These are phyloP conservation scores for Reticulitermes lucifugus DNA, from an alignment of 2,888 invertebrate species.

Conservation along the genomic window DNA sequence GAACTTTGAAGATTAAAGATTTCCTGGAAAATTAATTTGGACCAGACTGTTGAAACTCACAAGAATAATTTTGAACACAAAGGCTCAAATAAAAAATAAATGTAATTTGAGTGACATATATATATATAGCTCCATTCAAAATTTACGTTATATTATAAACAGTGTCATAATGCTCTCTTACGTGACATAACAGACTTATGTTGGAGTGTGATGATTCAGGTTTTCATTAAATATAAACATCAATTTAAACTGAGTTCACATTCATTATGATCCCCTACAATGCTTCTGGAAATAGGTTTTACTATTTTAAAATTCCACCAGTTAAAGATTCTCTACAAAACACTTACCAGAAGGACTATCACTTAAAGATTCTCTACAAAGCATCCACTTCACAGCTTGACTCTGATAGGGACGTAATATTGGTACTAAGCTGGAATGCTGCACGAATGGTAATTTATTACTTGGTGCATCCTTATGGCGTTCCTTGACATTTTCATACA, in stretches of 20 bases:
- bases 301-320: background rate
- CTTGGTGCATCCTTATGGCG: constrained; percentile 36
- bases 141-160: background rate
- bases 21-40: too few relatives aligned
- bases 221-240: too few relatives aligned
- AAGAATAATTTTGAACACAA: too few relatives aligned
- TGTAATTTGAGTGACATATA: too few relatives aligned
- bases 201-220: too few relatives aligned
- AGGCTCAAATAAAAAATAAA: too few relatives aligned
- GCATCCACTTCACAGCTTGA: constrained; percentile 77
- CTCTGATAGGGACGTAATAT: constrained; percentile 73
- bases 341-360: constrained; percentile 23
- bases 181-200: background rate
- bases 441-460: constrained; percentile 57
- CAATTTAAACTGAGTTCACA: too few relatives aligned
- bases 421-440: constrained; percentile 66
- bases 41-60: too few relatives aligned
- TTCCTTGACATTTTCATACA: constrained; percentile 52
- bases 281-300: too few relatives aligned
- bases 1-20: too few relatives aligned
- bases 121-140: too few relatives aligned
- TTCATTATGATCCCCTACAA: too few relatives aligned
- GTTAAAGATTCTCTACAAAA: background rate
- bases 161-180: background rate
- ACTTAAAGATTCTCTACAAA: constrained; percentile 66